phyloP scores from a whole-genome alignment of 2,888 invertebrate genomes.

The Macrosiphum euphorbiae region DNA sequence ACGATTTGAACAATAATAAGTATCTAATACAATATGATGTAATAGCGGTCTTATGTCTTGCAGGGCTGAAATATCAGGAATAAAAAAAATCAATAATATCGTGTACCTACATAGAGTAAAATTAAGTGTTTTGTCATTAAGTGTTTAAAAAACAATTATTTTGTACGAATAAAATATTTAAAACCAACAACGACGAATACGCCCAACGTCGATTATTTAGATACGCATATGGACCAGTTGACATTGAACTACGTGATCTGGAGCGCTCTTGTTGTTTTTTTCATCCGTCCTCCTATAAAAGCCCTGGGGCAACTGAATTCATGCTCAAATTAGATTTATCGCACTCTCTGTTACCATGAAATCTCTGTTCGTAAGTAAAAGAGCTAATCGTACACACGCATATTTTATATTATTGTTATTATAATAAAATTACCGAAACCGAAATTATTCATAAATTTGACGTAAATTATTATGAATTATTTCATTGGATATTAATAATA shows the following conservation, averaged over 20 bases:
- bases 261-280: slow-evolving; percentile 16
- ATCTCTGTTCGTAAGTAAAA: slow-evolving; percentile 11
- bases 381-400: background rate
- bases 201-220: background rate
- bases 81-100: background rate
- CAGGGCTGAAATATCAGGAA: background rate
- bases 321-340: slow-evolving; percentile 1
- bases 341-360: background rate
- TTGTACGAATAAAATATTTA: background rate
- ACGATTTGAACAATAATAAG: background rate
- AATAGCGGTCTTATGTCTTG: background rate
- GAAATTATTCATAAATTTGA: background rate
- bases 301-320: background rate
- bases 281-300: slow-evolving; percentile 32
- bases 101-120: background rate
- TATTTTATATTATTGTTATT: background rate
- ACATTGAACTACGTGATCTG: slow-evolving; percentile 34
- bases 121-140: background rate
- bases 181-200: background rate
- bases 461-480: background rate
- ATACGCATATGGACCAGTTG: slow-evolving; percentile 28
- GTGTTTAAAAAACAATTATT: background rate
- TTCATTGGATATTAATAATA: background rate
- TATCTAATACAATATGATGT: background rate
- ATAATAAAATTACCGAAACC: no score